phyloP scores from a whole-genome alignment of 1,140 invertebrate genomes.

The Metaphire vulgaris region DNA sequence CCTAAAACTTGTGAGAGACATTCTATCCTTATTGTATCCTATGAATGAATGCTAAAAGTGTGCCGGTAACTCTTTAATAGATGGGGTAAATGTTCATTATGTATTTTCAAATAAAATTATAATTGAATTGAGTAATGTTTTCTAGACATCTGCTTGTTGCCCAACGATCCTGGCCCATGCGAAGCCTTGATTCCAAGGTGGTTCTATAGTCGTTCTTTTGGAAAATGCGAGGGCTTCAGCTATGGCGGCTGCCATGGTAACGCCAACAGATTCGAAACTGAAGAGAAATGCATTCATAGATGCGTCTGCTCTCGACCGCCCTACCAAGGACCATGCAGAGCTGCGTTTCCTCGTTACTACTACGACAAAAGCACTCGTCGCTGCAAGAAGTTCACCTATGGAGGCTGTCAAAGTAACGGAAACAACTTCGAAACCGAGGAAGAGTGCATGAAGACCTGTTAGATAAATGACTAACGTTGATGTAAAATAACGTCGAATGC shows the following conservation, averaged over 20 bases:
- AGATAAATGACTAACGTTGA: too few relatives aligned
- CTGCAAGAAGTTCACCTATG: slow-evolving; percentile 76
- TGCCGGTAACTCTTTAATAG: too few relatives aligned
- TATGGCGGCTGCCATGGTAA: slow-evolving; percentile 52
- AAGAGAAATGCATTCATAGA: slow-evolving; percentile 32
- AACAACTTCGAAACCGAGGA: slow-evolving; percentile 77
- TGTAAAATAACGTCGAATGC: too few relatives aligned
- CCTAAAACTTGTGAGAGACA: too few relatives aligned
- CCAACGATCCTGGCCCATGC: slow-evolving; percentile 36
- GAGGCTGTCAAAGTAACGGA: slow-evolving; percentile 76
- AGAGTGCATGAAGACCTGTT: slow-evolving; percentile 54
- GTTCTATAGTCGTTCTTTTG: slow-evolving; percentile 48
- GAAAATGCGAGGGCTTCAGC: slow-evolving; percentile 47
- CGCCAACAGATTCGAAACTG: slow-evolving; percentile 48
- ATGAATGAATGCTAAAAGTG: too few relatives aligned
- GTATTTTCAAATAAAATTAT: too few relatives aligned
- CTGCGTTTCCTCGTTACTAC: slow-evolving; percentile 72
- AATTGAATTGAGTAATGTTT: too few relatives aligned
- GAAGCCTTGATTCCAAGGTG: slow-evolving; percentile 42
- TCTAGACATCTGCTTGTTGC: too few relatives aligned
- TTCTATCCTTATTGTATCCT: too few relatives aligned
- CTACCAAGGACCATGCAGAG: slow-evolving; percentile 74
- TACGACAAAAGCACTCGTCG: slow-evolving; percentile 66
- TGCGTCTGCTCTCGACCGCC: slow-evolving; percentile 65
- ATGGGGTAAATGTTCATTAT: too few relatives aligned